Evolutionary conservation across 2,888 invertebrate genomes (phyloP).

Genomic region (Lacanobia wlatinum): DNA sequence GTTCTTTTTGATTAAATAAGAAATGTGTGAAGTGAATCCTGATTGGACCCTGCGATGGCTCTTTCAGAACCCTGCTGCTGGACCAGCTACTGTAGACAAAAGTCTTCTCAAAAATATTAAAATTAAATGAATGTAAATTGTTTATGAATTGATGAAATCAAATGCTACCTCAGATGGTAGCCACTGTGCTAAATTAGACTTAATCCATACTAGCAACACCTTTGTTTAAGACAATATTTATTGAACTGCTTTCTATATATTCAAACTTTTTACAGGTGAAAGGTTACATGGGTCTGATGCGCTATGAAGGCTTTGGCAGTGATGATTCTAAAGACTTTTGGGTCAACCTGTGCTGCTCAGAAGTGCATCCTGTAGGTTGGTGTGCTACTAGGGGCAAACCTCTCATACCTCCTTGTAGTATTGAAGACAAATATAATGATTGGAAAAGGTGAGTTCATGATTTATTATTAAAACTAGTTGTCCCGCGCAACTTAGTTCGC

Average conservation of each 20-base stretch:
- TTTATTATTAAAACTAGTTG: not conserved
- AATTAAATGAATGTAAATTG: too few relatives aligned
- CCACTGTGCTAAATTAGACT: too few relatives aligned
- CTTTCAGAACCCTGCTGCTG: not conserved
- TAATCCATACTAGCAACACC: too few relatives aligned
- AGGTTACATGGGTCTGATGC: conserved; percentile 95
- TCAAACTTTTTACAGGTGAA: conserved; percentile 90
- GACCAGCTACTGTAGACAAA: not conserved
- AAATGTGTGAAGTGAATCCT: too few relatives aligned
- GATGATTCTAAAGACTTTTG: conserved; percentile 98
- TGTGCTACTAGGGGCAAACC: conserved; percentile 98
- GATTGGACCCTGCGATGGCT: too few relatives aligned
- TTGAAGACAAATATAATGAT: conserved; percentile 97
- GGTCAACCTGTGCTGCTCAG: conserved; percentile 98
- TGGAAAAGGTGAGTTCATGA: conserved; percentile 95
- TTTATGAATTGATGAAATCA: too few relatives aligned
- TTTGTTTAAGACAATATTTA: not conserved
- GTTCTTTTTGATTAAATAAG: too few relatives aligned
- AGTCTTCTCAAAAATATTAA: too few relatives aligned
- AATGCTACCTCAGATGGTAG: too few relatives aligned
- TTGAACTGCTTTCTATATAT: not conserved
- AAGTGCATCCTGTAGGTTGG: conserved; percentile 99
- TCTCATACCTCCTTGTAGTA: conserved; percentile 97
- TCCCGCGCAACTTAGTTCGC: too few relatives aligned
- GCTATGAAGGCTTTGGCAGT: conserved; percentile 98